These are phyloP conservation scores for Cebus imitator DNA, from an alignment of 2,113 vertebrate genomes.

Conservation along the genomic window DNA sequence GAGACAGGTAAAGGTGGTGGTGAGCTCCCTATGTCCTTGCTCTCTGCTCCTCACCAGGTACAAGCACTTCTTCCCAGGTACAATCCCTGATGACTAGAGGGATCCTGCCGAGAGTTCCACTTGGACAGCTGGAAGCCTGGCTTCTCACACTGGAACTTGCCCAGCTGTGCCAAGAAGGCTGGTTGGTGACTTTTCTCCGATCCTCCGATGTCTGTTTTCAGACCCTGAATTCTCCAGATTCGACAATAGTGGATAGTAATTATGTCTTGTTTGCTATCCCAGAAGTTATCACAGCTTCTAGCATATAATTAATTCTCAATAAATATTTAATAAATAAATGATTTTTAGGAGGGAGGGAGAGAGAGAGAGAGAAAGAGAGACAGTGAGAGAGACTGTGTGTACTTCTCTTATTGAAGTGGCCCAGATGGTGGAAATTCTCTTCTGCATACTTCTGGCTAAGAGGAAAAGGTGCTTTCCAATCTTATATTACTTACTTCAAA, in stretches of 20 bases:
- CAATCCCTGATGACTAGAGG: not conserved
- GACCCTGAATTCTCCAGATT: not conserved
- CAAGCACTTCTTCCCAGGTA: not conserved
- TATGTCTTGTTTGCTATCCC: not conserved
- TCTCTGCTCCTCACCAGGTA: not conserved
- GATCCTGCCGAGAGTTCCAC: not conserved
- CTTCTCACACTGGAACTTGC: not conserved
- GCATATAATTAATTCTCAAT: not conserved
- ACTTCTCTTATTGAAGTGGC: not conserved
- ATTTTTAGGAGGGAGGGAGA: not conserved
- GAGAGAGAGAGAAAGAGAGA: not conserved
- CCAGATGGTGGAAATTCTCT: not conserved
- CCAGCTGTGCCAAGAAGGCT: not conserved
- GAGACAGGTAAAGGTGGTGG: not conserved
- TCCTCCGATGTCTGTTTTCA: not conserved
- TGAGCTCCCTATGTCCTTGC: not conserved
- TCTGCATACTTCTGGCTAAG: not conserved
- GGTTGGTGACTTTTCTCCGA: not conserved
- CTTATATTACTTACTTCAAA: slow-evolving; percentile 30
- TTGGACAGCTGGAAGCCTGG: not conserved
- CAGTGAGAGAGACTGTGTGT: not conserved
- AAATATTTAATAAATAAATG: not conserved
- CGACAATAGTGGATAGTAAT: not conserved
- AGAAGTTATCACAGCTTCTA: not conserved
- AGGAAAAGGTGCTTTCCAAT: slow-evolving; percentile 51